Conservation (phyloP, 1,140 invertebrate genomes). For the Zaprionus capensis region DNA sequence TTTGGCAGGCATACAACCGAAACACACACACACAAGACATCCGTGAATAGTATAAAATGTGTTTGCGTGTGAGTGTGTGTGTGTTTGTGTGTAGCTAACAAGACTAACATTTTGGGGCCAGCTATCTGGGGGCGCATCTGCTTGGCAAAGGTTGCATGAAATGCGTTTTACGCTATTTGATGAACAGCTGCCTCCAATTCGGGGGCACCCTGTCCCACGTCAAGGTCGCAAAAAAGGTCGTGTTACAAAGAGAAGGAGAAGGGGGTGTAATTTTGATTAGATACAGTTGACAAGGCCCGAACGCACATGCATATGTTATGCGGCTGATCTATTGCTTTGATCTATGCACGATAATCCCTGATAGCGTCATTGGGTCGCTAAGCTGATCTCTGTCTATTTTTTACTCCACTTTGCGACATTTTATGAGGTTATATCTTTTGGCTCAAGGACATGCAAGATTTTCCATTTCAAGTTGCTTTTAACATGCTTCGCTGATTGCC, state of each 20-base stretch:
- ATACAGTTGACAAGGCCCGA: background rate
- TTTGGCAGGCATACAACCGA: slow-evolving; percentile 43
- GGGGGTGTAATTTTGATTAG: slow-evolving; percentile 18
- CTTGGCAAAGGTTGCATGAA: slow-evolving; percentile 38
- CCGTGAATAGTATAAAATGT: background rate
- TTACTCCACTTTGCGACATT: slow-evolving; percentile 26
- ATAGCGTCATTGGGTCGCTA: background rate
- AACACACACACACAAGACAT: slow-evolving; percentile 7
- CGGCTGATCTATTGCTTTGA: slow-evolving; percentile 35
- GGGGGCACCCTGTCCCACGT: background rate
- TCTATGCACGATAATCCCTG: slow-evolving; percentile 16
- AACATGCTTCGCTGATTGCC: slow-evolving; percentile 45
- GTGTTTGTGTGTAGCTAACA: background rate
- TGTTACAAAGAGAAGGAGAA: background rate
- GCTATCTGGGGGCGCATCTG: slow-evolving; percentile 27
- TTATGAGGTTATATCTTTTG: background rate
- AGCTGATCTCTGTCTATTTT: slow-evolving; percentile 20
- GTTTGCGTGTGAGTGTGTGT: background rate
- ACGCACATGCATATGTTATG: background rate
- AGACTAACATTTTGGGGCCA: background rate
- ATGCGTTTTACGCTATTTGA: slow-evolving; percentile 33
- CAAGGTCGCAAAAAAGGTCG: slow-evolving; percentile 10
- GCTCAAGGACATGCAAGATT: slow-evolving; percentile 31
- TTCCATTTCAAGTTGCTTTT: slow-evolving; percentile 14
- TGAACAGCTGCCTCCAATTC: slow-evolving; percentile 14